Evolutionary conservation across 2,888 invertebrate species (phyloP).

Genomic region (Linyphia triangularis): DNA sequence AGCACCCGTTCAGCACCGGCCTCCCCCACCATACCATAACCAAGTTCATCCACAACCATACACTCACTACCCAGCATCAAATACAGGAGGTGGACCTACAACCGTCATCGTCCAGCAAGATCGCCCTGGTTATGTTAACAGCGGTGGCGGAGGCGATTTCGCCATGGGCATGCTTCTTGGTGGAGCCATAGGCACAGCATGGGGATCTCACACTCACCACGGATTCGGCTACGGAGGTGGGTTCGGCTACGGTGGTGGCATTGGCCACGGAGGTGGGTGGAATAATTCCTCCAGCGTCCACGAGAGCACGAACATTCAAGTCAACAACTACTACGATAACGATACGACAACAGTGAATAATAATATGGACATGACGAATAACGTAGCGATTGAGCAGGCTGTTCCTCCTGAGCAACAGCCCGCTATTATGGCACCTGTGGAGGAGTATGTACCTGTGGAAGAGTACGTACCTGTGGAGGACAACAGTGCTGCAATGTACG

Average conservation of each 20-base stretch:
- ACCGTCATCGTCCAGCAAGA: constrained; percentile 56
- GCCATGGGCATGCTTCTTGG: constrained; percentile 70
- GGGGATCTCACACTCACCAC: constrained; percentile 22
- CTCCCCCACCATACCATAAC: constrained; percentile 46
- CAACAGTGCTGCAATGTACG: constrained; percentile 2
- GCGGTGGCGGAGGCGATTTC: constrained; percentile 60
- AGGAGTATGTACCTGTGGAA: constrained; percentile 20
- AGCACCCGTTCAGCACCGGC: constrained; percentile 6
- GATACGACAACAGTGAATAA: constrained; percentile 51
- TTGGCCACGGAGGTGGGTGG: constrained; percentile 48
- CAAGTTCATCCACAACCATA: constrained; percentile 33
- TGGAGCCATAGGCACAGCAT: constrained; percentile 60
- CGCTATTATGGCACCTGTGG: neutral
- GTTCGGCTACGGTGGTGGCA: constrained; percentile 26
- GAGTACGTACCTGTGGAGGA: constrained; percentile 15
- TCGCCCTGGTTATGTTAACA: constrained; percentile 4
- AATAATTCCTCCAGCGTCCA: neutral
- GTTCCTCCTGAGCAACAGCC: neutral
- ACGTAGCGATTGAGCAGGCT: constrained; percentile 41
- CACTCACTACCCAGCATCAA: neutral
- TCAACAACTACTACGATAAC: constrained; percentile 72
- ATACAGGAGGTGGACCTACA: neutral
- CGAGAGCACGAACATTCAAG: constrained; percentile 60
- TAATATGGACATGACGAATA: constrained; percentile 56
- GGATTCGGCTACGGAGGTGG: constrained; percentile 9